phyloP scores from a whole-genome alignment of 2,797 vertebrate genomes.

The Pantherophis alleghaniensis region DNA sequence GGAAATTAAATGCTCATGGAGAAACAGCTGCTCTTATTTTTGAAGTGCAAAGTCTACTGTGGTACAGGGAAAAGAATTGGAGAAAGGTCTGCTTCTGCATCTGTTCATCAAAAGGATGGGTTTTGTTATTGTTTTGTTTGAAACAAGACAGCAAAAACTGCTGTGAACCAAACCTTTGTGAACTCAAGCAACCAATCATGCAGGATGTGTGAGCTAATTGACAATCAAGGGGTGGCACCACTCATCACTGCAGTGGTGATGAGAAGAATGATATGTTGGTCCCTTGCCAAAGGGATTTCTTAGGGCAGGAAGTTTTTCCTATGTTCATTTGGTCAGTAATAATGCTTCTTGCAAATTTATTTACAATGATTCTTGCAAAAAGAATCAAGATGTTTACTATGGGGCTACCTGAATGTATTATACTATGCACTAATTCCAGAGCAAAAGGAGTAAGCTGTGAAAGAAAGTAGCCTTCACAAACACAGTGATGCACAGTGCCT shows the following conservation, averaged over 20 bases:
- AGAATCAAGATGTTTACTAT: not conserved
- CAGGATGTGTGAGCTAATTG: not conserved
- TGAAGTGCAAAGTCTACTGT: not conserved
- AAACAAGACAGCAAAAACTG: not conserved
- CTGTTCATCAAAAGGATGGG: not conserved
- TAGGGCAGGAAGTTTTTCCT: not conserved
- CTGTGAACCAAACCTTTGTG: not conserved
- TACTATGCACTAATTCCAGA: not conserved
- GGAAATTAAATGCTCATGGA: not conserved
- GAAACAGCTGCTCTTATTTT: not conserved
- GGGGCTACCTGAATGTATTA: not conserved
- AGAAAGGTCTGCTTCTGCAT: not conserved
- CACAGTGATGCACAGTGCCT: not conserved
- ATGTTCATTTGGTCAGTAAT: not conserved
- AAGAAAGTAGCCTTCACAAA: not conserved
- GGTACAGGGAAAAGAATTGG: not conserved
- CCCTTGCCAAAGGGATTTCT: not conserved
- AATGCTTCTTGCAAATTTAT: not conserved
- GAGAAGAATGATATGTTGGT: not conserved
- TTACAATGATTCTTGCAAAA: not conserved
- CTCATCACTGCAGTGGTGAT: not conserved
- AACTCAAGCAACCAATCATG: not conserved
- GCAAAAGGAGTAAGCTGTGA: not conserved
- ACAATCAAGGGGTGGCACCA: not conserved
- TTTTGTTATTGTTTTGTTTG: not conserved